Evolutionary conservation across 1,140 invertebrate species (phyloP).

Genomic region (Leptopilina boulardi): DNA sequence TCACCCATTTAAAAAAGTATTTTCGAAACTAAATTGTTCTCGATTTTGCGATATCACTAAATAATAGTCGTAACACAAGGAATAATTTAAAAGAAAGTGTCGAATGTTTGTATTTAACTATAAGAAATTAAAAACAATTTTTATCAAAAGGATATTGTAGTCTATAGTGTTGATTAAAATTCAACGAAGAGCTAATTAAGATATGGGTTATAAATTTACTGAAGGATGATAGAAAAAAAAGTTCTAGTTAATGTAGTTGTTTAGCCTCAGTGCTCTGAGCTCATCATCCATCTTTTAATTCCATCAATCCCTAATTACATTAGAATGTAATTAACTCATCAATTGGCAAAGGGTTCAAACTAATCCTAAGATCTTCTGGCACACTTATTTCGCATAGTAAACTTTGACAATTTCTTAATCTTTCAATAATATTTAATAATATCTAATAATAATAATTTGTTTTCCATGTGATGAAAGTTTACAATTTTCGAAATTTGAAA

Average conservation of each 20-base stretch:
- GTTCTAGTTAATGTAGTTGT: neutral
- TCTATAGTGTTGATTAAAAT: too few species aligned
- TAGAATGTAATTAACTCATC: constrained; percentile 18
- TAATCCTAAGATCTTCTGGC: neutral
- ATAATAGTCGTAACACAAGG: neutral
- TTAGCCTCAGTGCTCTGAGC: neutral
- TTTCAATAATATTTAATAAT: too few species aligned
- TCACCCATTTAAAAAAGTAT: neutral
- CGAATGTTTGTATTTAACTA: too few species aligned
- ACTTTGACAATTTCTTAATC: too few species aligned
- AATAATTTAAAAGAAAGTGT: too few species aligned
- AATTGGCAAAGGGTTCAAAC: neutral
- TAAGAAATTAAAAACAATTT: too few species aligned
- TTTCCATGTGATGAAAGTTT: too few species aligned
- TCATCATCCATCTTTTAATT: constrained; percentile 3
- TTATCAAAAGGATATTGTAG: too few species aligned
- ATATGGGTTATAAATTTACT: neutral
- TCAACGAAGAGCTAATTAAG: neutral
- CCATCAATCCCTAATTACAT: neutral
- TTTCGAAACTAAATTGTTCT: neutral
- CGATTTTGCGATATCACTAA: neutral
- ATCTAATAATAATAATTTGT: too few species aligned
- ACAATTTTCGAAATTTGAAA: too few species aligned
- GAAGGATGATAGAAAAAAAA: constrained; percentile 3
- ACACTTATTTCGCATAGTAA: too few species aligned